Base-by-base conservation (phyloP, 1,140 invertebrate species). In the Arion vulgaris region DNA sequence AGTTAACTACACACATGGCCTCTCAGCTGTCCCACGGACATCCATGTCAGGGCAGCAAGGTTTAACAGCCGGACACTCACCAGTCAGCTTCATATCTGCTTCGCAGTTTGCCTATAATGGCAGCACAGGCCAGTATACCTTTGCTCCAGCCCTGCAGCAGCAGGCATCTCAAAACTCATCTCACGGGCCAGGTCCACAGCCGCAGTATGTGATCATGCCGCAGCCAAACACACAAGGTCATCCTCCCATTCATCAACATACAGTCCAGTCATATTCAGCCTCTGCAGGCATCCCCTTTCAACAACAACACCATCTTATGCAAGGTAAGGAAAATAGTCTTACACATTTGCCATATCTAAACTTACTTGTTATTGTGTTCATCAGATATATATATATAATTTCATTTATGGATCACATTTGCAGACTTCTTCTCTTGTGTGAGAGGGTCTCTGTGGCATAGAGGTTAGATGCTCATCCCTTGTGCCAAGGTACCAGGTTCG, bases 151-250 rank as follows among this genome's bases (percentile, higher is more conserved):
- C 45, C 45, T 66, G 0, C 78, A 80, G 26, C 78, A 66, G 34
- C 78, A 80, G 78, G 71, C 68, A 34, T 71, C 78, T 53, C 78
- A 80, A 32, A 80, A 71, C 38, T 53, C 45, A 39, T 53, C 45
- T 69, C 78, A 80, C 39, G 68, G 62, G 26, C 38, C 26, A 34
- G 78, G 78, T 23, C 78, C 62, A 32, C 38, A 75, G 45, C n/a
- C 38, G 1, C 78, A 80, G 68, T 80, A 71, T 51, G 78, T 80
- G 0, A 36, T 80, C 45, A 80, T 80, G 78, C 78, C 78, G 38
- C 62, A 71, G 26, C 76, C 76, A 17, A 39, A 7, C 28, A 53
- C 78, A 28, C 78, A 80, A 39, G 78, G 5, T 13, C 78, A 80
- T 28, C 38, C 38, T 15, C 78, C 78, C 32, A 80, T 80, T 34